These are phyloP conservation scores for Gonatopus flavifemur DNA, from an alignment of 1,140 invertebrate genomes.

Conservation along the genomic window DNA sequence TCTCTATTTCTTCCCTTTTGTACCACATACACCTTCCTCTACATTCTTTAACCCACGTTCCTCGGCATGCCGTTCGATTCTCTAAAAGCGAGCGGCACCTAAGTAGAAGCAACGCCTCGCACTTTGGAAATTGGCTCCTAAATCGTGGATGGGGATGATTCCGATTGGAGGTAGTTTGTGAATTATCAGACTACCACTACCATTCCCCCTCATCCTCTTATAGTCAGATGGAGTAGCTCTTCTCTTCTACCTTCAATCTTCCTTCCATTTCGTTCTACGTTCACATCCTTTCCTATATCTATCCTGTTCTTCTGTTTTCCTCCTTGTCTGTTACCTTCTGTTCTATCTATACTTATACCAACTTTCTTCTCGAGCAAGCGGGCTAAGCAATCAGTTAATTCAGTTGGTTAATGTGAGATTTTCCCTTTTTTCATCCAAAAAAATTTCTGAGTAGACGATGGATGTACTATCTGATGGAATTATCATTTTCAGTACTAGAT, in stretches of 20 bases:
- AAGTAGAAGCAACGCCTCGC: conserved; percentile 41
- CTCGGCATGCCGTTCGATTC: conserved; percentile 31
- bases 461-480: too few relatives aligned
- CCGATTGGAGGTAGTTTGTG: conserved; percentile 36
- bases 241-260: neutral
- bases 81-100: conserved; percentile 33
- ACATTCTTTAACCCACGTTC: conserved; percentile 11
- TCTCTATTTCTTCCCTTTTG: neutral
- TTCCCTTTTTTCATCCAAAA: neutral
- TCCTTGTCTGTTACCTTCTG: neutral
- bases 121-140: conserved; percentile 49
- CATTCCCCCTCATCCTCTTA: too few relatives aligned
- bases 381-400: too few relatives aligned
- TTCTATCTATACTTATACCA: too few relatives aligned
- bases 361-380: too few relatives aligned
- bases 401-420: too few relatives aligned
- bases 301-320: neutral
- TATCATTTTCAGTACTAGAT: too few relatives aligned
- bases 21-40: conserved; percentile 2
- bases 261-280: neutral
- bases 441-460: too few relatives aligned
- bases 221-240: conserved; percentile 19
- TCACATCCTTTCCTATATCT: neutral
- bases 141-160: conserved; percentile 36
- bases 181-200: too few relatives aligned